A percentile compares a stretch with the other conserved stretches of the same genome.
These are phyloP conservation scores for Myotis daubentonii DNA, from an alignment of 2,797 vertebrate genomes.

Conservation along the genomic window DNA sequence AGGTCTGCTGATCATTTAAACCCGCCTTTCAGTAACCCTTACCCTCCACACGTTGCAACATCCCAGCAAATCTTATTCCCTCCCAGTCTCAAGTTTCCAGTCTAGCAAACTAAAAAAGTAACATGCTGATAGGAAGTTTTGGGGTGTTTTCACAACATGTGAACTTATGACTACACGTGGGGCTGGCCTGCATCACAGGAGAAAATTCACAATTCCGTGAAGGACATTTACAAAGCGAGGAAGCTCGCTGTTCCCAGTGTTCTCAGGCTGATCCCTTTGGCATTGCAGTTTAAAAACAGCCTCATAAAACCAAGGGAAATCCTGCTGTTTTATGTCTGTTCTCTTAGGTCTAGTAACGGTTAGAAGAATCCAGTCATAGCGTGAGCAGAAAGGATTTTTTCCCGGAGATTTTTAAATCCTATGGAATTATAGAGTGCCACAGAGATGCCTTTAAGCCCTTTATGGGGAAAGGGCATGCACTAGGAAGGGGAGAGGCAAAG, in stretches of 20 bases:
- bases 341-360: slow-evolving; percentile 13
- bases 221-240: background rate
- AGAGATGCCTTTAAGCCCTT: background rate
- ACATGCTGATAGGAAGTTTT: background rate
- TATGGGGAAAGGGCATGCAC: background rate
- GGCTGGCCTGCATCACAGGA: background rate
- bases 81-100: background rate
- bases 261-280: slow-evolving; percentile 38
- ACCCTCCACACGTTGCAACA: background rate
- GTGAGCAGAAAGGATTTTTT: slow-evolving; percentile 48
- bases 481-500: background rate
- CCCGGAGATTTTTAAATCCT: slow-evolving; percentile 30
- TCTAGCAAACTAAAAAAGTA: background rate
- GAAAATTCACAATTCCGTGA: background rate
- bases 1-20: background rate
- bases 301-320: slow-evolving; percentile 52
- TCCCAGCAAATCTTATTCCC: background rate
- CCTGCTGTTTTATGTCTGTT: slow-evolving; percentile 46
- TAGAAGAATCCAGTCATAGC: slow-evolving; percentile 1
- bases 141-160: background rate
- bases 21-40: background rate
- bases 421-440: background rate
- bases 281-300: slow-evolving; percentile 56
- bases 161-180: background rate
- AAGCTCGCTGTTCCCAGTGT: slow-evolving; percentile 20